Evolutionary conservation across 2,888 invertebrate species (phyloP), one percentile per base, ranked within the genome.

Genomic region (Cancer borealis): DNA sequence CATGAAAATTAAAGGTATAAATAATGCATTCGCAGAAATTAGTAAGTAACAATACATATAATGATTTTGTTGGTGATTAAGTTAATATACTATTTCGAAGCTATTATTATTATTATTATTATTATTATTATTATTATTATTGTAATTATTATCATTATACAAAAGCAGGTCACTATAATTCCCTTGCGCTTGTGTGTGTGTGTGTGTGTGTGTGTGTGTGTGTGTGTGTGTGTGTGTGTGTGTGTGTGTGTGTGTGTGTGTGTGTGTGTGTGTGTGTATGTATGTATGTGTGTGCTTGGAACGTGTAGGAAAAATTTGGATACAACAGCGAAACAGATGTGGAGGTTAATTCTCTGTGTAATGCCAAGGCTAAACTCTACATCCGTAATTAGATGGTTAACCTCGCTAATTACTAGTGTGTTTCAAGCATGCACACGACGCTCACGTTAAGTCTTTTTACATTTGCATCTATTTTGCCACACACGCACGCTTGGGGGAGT

Each of bases 321-420:
- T 79, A 30, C 26, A 30, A 30, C 10, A 79, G 30, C 12, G 30
- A 6, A 79, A 79, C 79, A 79, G 30, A 30, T 30, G 79, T 10
- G 2, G 30, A 30, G 79, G 30, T 79, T 79, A 79, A 79, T 79
- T 30, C 79, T 10, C 79, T 30, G 79, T 79, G 79, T 79, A 79
- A 79, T 79, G 30, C 79, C 79, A 79, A 79, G 79, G 79, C 79
- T 79, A 30, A 30, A 79, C 30, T 79, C 79, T 12, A 79, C 79
- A 79, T 79, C 12, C 79, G 30, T 79, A 79, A 79, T 79, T 79
- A 79, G 79, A 79, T 79, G 79, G 79, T 26, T 79, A 79, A 79
- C 79, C 79, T 79, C 8, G 30, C 79, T 79, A 79, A 79, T 79
- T 79, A 79, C 79, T 26, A 5, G 79, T 79, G 79, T 79, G 79